These are phyloP conservation scores for Candoia aspera DNA, from an alignment of 2,113 vertebrate genomes.

Conservation along the genomic window DNA sequence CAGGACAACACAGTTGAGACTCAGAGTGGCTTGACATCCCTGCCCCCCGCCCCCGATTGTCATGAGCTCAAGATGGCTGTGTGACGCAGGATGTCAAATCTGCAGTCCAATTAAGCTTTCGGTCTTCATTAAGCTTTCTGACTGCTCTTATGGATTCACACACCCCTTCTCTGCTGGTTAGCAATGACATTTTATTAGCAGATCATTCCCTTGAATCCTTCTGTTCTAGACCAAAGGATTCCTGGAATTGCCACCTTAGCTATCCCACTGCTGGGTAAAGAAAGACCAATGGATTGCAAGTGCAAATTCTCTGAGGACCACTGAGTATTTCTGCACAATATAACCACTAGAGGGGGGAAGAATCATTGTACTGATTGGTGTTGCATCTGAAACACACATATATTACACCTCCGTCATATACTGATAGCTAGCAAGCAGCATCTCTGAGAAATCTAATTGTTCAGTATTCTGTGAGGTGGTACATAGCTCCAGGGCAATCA, in stretches of 20 bases:
- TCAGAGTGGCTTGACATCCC: background rate
- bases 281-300: background rate
- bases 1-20: background rate
- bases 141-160: background rate
- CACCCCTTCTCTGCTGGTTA: background rate
- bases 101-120: background rate
- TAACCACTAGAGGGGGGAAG: slow-evolving; percentile 23
- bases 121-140: background rate
- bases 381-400: background rate
- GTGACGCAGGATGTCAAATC: background rate
- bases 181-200: background rate
- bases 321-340: background rate
- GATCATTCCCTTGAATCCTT: background rate
- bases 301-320: background rate
- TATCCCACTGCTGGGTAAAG: background rate
- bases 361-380: slow-evolving; percentile 1
- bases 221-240: background rate
- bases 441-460: background rate
- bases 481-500: background rate
- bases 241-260: background rate
- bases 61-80: background rate
- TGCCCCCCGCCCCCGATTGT: background rate
- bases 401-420: background rate
- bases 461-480: background rate
- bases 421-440: background rate